These are phyloP conservation scores for Diplodus sargus DNA, from an alignment of 2,797 vertebrate genomes.

Conservation along the genomic window DNA sequence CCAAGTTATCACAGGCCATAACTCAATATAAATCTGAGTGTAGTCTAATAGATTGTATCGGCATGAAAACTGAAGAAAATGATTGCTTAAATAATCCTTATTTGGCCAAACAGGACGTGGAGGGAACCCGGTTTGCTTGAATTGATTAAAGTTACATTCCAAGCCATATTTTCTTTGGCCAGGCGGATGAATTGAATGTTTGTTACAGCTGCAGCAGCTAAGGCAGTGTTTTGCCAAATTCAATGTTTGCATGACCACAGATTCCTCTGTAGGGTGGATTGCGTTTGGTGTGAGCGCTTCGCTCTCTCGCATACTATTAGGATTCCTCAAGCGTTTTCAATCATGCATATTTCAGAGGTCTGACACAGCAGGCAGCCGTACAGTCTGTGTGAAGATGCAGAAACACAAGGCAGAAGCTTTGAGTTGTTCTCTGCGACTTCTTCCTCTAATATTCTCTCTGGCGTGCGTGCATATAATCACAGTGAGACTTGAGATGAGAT, in stretches of 20 bases:
- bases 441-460: conserved; percentile 6
- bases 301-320: conserved; percentile 15
- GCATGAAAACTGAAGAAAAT: conserved; percentile 50
- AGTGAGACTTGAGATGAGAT: neutral
- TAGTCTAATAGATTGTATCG: conserved; percentile 5
- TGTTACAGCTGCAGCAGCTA: conserved; percentile 79
- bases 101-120: conserved; percentile 70
- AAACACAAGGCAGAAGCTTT: conserved; percentile 4
- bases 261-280: conserved; percentile 75
- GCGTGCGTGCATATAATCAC: conserved; percentile 22
- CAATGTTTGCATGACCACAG: conserved; percentile 77
- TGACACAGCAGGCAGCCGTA: neutral
- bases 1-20: conserved; percentile 19
- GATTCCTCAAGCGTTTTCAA: conserved; percentile 37
- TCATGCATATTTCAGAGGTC: conserved; percentile 44
- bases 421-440: neutral
- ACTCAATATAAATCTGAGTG: conserved; percentile 21
- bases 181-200: conserved; percentile 80
- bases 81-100: conserved; percentile 51
- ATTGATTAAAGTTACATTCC: conserved; percentile 84
- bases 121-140: conserved; percentile 70
- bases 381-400: conserved; percentile 7
- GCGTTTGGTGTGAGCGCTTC: conserved; percentile 23
- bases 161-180: conserved; percentile 76
- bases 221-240: conserved; percentile 72